Percentiles rank a stretch among this genome's conserved stretches.
These are phyloP conservation scores for Flexamia atlantica DNA, from an alignment of 2,888 invertebrate species.

Conservation along the genomic window DNA sequence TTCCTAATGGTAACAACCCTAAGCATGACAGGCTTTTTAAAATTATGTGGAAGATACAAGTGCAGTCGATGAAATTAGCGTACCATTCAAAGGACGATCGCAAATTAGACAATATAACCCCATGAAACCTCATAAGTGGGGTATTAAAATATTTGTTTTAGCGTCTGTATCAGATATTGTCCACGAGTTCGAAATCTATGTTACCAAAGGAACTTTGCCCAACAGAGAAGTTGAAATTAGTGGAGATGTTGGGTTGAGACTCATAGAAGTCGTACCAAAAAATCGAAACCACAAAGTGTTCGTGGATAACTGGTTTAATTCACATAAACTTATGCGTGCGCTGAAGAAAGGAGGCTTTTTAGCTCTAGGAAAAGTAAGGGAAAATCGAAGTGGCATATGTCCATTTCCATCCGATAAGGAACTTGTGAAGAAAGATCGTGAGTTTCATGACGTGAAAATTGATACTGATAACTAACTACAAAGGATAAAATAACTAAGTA, in stretches of 20 bases:
- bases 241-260: constrained; percentile 67
- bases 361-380: constrained; percentile 62
- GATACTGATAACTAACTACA: constrained; percentile 29
- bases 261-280: constrained; percentile 65
- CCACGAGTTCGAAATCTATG: constrained; percentile 70
- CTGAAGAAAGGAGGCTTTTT: too few relatives aligned
- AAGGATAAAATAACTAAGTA: too few relatives aligned
- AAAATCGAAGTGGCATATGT: constrained; percentile 46
- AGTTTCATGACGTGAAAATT: constrained; percentile 65
- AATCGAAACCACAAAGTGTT: constrained; percentile 67
- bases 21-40: constrained; percentile 69
- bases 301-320: constrained; percentile 66
- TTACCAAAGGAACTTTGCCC: constrained; percentile 67
- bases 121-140: constrained; percentile 72
- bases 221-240: constrained; percentile 66
- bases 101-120: constrained; percentile 68
- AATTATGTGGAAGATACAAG: constrained; percentile 69
- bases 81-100: constrained; percentile 70
- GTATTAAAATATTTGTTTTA: constrained; percentile 71
- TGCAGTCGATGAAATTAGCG: constrained; percentile 71
- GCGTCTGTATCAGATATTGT: constrained; percentile 69
- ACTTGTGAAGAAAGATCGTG: constrained; percentile 67
- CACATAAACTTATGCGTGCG: constrained; percentile 59
- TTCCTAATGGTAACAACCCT: constrained; percentile 11
- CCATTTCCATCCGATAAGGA: constrained; percentile 66